A percentile compares a stretch with the other conserved stretches of the same genome.
Evolutionary conservation across 2,797 vertebrate species (phyloP).

Genomic region (Denticeps clupeoides): DNA sequence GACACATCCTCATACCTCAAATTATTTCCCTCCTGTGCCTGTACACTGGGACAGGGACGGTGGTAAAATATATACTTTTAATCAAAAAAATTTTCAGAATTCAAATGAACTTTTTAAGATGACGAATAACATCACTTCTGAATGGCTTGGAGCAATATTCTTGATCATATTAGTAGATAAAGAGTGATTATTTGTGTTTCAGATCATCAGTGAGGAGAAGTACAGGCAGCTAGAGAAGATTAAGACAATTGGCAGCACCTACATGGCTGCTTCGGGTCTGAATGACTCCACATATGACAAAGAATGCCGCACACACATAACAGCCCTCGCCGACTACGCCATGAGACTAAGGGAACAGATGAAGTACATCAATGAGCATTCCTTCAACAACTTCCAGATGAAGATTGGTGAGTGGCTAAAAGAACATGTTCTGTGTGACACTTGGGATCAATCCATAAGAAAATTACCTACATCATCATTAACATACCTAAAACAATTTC

Average conservation of each 20-base stretch:
- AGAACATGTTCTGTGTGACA: too few relatives aligned
- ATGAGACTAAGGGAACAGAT: slow-evolving; percentile 94
- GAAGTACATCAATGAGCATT: slow-evolving; percentile 94
- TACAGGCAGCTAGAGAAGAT: slow-evolving; percentile 93
- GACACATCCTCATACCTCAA: too few relatives aligned
- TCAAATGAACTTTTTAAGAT: neutral
- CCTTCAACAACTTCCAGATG: slow-evolving; percentile 98
- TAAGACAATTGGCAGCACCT: slow-evolving; percentile 91
- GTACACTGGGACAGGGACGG: too few relatives aligned
- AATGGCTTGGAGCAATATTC: too few relatives aligned
- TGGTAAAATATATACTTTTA: too few relatives aligned
- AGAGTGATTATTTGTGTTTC: slow-evolving; percentile 5
- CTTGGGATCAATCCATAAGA: too few relatives aligned
- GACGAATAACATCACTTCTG: too few relatives aligned
- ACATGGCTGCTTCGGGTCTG: slow-evolving; percentile 87
- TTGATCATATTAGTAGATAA: neutral
- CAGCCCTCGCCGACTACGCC: slow-evolving; percentile 83
- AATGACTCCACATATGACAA: slow-evolving; percentile 90
- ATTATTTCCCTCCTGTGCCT: too few relatives aligned
- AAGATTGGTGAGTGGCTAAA: slow-evolving; percentile 78
- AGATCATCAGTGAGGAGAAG: slow-evolving; percentile 90
- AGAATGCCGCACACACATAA: slow-evolving; percentile 77
- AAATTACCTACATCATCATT: too few relatives aligned
- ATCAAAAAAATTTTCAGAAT: too few relatives aligned
- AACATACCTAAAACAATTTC: too few relatives aligned